A percentile compares a stretch with the other conserved stretches of the same genome.
Conservation (phyloP, 2,797 vertebrate genomes). For the Muscicapa comitata region DNA sequence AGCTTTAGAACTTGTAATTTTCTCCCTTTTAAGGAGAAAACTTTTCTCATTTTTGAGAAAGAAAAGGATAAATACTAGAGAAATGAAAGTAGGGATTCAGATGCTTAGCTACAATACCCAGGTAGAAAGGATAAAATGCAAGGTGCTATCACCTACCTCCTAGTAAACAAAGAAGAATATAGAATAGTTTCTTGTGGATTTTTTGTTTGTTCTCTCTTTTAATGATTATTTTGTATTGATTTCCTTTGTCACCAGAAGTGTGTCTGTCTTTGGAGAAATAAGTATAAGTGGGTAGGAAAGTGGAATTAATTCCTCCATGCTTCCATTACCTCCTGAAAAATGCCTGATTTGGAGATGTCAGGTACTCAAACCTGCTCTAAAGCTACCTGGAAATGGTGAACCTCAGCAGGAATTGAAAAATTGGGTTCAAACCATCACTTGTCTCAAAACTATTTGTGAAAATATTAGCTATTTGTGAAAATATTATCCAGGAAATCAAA, state of each 20-base stretch:
- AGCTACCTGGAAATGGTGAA: not conserved
- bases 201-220: not conserved
- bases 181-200: not conserved
- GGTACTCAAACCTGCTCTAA: not conserved
- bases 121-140: not conserved
- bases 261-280: not conserved
- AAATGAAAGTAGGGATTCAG: not conserved
- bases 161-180: not conserved
- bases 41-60: not conserved
- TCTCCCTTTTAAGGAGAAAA: not conserved
- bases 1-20: not conserved
- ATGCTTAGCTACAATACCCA: not conserved
- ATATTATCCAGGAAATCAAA: not conserved
- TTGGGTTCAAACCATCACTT: rapidly evolving
- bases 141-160: not conserved
- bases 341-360: not conserved
- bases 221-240: not conserved
- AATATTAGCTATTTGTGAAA: rapidly evolving
- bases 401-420: not conserved
- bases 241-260: not conserved
- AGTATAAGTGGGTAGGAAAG: not conserved
- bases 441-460: rapidly evolving
- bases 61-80: not conserved
- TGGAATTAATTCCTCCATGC: not conserved
- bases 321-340: not conserved